phyloP scores from a whole-genome alignment of 2,797 vertebrate species.

The Chromis chromis region DNA sequence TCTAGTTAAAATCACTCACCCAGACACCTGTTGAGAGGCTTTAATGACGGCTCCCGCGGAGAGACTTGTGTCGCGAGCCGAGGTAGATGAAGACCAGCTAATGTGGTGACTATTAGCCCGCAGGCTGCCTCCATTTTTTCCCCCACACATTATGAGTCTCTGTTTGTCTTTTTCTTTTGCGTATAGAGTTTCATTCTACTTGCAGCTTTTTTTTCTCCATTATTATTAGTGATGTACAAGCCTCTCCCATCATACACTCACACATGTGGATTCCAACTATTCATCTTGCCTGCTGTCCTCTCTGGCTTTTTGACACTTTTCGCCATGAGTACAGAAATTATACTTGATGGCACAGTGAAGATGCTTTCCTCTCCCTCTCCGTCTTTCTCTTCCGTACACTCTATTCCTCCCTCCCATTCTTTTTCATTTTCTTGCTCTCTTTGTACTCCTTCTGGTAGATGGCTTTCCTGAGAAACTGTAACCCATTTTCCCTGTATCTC shows the following conservation, averaged over 20 bases:
- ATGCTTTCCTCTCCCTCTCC: slow-evolving; percentile 16
- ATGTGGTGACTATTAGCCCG: slow-evolving; percentile 53
- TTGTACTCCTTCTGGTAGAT: slow-evolving; percentile 24
- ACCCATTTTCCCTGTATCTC: slow-evolving; percentile 39
- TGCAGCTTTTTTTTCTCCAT: neutral
- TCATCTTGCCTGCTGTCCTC: slow-evolving; percentile 44
- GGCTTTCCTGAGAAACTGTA: slow-evolving; percentile 40
- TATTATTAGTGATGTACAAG: slow-evolving; percentile 8
- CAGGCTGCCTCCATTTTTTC: slow-evolving; percentile 39
- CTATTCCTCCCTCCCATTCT: slow-evolving; percentile 9
- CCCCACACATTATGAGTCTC: slow-evolving; percentile 6
- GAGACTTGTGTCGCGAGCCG: slow-evolving; percentile 50
- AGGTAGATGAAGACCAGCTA: slow-evolving; percentile 45
- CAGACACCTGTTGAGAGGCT: slow-evolving; percentile 75
- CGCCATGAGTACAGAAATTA: slow-evolving; percentile 44
- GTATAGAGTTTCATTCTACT: neutral
- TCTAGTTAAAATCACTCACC: slow-evolving; percentile 78
- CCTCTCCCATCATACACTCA: slow-evolving; percentile 25
- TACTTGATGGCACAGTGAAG: slow-evolving; percentile 44
- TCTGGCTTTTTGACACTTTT: slow-evolving; percentile 49
- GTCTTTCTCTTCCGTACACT: neutral
- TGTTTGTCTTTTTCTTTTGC: slow-evolving; percentile 11
- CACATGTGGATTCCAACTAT: slow-evolving; percentile 41
- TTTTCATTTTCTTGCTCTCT: slow-evolving; percentile 37
- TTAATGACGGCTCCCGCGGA: slow-evolving; percentile 72